A percentile compares a stretch with the other conserved stretches of the same genome.
These are phyloP conservation scores for Aphaenogaster rudis DNA, from an alignment of 1,140 invertebrate species.

Conservation along the genomic window DNA sequence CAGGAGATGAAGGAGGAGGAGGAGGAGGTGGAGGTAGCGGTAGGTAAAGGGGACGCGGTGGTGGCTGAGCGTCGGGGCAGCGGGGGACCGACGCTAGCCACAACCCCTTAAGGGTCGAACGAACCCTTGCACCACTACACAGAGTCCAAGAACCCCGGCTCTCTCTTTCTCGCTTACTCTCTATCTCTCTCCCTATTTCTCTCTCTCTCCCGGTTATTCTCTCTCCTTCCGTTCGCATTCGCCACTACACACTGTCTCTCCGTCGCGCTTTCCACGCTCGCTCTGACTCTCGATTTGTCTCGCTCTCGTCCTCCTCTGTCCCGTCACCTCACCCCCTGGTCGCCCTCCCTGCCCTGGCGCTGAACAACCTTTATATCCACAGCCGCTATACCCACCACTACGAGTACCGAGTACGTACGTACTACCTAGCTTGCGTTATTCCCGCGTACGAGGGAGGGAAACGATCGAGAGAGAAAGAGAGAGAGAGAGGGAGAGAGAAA, in stretches of 20 bases:
- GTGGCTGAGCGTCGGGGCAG: constrained; percentile 71
- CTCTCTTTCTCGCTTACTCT: constrained; percentile 37
- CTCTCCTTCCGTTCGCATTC: constrained; percentile 63
- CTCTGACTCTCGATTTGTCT: constrained; percentile 60
- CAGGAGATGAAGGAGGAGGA: constrained; percentile 47
- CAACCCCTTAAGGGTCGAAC: constrained; percentile 87
- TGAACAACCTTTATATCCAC: constrained; percentile 85
- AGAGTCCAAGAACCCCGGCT: constrained; percentile 79
- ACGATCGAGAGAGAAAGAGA: constrained; percentile 53
- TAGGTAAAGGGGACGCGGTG: constrained; percentile 72
- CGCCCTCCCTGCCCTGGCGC: constrained; percentile 54
- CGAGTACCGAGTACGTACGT: constrained; percentile 73
- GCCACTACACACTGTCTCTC: constrained; percentile 55
- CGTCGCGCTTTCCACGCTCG: constrained; percentile 52
- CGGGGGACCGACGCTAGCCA: constrained; percentile 85
- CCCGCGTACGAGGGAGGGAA: constrained; percentile 68
- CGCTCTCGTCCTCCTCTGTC: constrained; percentile 64
- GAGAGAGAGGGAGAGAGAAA: constrained; percentile 68
- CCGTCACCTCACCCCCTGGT: constrained; percentile 45
- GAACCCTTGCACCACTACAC: constrained; percentile 84
- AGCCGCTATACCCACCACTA: constrained; percentile 81
- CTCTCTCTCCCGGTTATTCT: constrained; percentile 36
- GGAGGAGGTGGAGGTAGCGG: constrained; percentile 68
- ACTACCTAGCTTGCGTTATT: constrained; percentile 79
- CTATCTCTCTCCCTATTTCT: constrained; percentile 21